Evolutionary conservation across 2,113 vertebrate species (phyloP), one percentile per base, ranked within the genome.

Genomic region (Grallaria varia): DNA sequence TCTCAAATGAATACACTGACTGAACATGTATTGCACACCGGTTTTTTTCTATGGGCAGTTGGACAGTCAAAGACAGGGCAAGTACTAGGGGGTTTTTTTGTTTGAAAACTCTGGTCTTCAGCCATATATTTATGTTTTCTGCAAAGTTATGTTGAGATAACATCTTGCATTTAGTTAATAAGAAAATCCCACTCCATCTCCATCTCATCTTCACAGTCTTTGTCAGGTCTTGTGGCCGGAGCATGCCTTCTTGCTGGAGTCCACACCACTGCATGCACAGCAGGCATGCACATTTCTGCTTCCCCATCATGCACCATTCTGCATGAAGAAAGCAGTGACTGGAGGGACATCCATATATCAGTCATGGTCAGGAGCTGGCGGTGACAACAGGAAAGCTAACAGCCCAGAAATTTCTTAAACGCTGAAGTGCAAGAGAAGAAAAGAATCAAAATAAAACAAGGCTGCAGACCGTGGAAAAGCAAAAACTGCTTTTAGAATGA

Each of bases 361-460:
- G 83, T 62, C 79, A 64, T 71, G 55, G 33, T 60, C 68, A 92
- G 76, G 73, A 68, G 40, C 39, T 75, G 69, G 58, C 2, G 0
- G 47, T 14, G 52, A 81, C 19, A 49, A 42, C 23, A 40, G 77
- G 60, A 64, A 92, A 89, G 23, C 14, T 59, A 67, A 52, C 35
- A 78, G 37, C 24, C 28, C 52, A 80, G 56, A 87, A 93, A 89
- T 67, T 40, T 80, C 59, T 64, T 64, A 23, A 87, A 89, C 31
- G 25, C 20, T 8, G 1, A 69, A 76, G 45, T 73, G 24, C 53
- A 71, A 50, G 25, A 80, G 45, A 68, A 74, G 52, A 87, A 80
- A 88, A 8, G 16, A 84, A 74, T 66, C 28, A 74, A 95, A 95
- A 81, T 33, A 80, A 93, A 83, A 80, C n/a, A 82, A 68, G 14